Evolutionary conservation across 1,140 invertebrate genomes (phyloP).

Genomic region (Drosophila ambigua): DNA sequence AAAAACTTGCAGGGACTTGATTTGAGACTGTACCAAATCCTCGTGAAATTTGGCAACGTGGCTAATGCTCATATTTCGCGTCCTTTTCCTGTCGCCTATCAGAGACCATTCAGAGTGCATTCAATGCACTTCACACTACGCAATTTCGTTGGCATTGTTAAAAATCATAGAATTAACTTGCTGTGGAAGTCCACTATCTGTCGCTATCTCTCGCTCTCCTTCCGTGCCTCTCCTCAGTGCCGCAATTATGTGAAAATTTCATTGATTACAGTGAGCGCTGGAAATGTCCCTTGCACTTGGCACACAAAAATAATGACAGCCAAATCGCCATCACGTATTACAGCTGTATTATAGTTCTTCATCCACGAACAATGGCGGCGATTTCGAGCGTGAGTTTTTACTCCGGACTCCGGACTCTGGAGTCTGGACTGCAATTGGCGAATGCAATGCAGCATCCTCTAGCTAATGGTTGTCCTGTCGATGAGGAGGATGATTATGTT

Average conservation of each 20-base stretch:
- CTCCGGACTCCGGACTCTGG: conserved; percentile 4
- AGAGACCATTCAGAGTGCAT: conserved; percentile 18
- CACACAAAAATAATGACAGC: conserved; percentile 43
- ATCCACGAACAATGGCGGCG: conserved; percentile 56
- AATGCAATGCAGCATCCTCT: conserved; percentile 10
- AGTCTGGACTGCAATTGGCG: conserved; percentile 45
- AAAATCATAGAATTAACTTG: conserved; percentile 29
- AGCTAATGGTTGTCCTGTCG: conserved; percentile 62
- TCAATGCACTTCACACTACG: conserved; percentile 13
- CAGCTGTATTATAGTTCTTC: conserved; percentile 66
- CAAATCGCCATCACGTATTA: conserved; percentile 74
- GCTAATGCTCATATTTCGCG: conserved; percentile 5
- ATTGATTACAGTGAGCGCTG: conserved; percentile 59
- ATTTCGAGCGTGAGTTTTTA: conserved; percentile 70
- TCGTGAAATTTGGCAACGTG: neutral
- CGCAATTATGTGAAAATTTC: conserved; percentile 73
- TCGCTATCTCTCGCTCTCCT: neutral
- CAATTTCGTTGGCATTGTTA: conserved; percentile 36
- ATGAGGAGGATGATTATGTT: conserved; percentile 39
- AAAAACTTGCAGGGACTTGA: neutral
- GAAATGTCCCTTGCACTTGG: conserved; percentile 13
- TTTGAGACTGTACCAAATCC: neutral
- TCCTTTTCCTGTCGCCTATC: conserved; percentile 9
- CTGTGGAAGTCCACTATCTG: conserved; percentile 11
- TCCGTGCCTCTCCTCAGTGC: conserved; percentile 2